Evolutionary conservation across 2,888 invertebrate species (phyloP), one percentile per base, ranked within the genome.

Genomic region (Phasia obesa): DNA sequence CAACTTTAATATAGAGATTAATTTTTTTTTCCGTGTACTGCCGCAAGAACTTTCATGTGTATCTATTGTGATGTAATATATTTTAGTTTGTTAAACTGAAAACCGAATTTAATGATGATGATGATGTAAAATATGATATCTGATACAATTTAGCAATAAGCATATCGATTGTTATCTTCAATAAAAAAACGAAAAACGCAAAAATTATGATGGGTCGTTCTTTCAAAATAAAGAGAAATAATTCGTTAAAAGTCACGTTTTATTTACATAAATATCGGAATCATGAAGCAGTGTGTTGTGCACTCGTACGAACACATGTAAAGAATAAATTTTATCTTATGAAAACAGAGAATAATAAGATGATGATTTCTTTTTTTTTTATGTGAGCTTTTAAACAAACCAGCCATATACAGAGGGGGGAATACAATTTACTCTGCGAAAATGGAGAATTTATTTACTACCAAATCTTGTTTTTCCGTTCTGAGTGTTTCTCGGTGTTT

Each of bases 201-300:
- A 64, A 5, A 47, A 3, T 21, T 47, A 27, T 27, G 27, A 44
- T 64, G 62, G 38, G 15, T 42, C 13, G 13, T 42, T 42, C 13
- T 17, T 19, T 47, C 0, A 17, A 17, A 19, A 47, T 38, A 17
- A 67, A 25, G 25, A 11, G 15, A 38, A 53, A 6, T 17, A 67
- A 42, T 67, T 67, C 42, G 42, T 38, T 49, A 59, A 75, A 75
- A 75, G 75, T 75, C 75, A 75, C 75, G 75, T 75, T 75, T 65
- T 27, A 65, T 59, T 23, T 27, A 47, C 27, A 57, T 31, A 31
- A 59, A 44, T 19, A 42, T 25, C 27, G 15, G 6, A 67, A 19
- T n/a, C 21, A 35, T 35, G 35, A 42, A 13, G n/a, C 15, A n/a
- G n/a, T n/a, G n/a, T n/a, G 13, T 2, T 7, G 38, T 38, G 38